Evolutionary conservation across 2,797 vertebrate species (phyloP), one percentile per base, ranked within the genome.

Genomic region (Takifugu rubripes): DNA sequence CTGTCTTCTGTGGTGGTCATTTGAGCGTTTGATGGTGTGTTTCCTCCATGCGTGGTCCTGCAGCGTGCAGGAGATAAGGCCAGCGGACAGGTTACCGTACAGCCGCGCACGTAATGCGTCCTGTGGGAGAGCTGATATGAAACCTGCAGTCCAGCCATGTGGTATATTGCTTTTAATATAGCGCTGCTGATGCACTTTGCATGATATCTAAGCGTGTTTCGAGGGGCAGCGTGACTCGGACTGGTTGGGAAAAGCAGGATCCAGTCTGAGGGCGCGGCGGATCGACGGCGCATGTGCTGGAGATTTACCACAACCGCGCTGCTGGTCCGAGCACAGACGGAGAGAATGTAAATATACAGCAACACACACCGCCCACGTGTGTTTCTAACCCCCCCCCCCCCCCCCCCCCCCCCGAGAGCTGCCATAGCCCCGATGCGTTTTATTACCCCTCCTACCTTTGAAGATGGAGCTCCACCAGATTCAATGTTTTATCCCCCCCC

Each of bases 91-190:
- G 73, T 72, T 87, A 75, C 45, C 68, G 63, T 64, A 84, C 84
- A 84, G 86, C 77, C 31, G 29, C 27, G 27, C 27, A 21, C 21
- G 21, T 82, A 85, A 88, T 85, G 79, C 77, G 78, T 83, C 83
- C 84, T 63, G 55, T 59, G 79, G 76, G 86, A 58, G 64, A 56
- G 59, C 74, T 72, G 53, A 86, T 82, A 84, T 74, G 75, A 79
- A 74, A 84, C 69, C 63, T 66, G 66, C 56, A 51, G 68, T 61
- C 68, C 66, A 49, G 79, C 80, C 73, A 70, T 55, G 42, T 85
- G 75, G 60, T 84, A 75, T 85, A 86, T 82, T 82, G 79, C 78
- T 69, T 88, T 86, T 87, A 87, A 85, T 87, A 83, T 85, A 72
- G 52, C 25, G 12, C 48, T 62, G 71, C 75, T 83, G 85, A 85